Percentiles rank a stretch among this genome's conserved stretches.
phyloP scores from a whole-genome alignment of 1,140 invertebrate species.

The Macrocentrus cingulum region DNA sequence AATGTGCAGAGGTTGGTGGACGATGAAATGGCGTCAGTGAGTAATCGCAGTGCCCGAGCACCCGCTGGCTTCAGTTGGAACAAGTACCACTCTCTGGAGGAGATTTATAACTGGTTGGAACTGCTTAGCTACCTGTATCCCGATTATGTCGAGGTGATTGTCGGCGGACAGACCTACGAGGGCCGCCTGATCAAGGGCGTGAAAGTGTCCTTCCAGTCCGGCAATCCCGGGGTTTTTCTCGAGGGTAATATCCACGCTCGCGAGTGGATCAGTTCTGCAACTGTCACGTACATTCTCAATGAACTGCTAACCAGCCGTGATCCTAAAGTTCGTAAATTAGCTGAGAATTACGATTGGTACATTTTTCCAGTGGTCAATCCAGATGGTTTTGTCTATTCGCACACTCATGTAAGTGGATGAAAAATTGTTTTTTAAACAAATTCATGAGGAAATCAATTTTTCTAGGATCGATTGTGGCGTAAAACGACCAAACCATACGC shows the following conservation, averaged over 20 bases:
- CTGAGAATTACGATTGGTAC: slow-evolving; percentile 69
- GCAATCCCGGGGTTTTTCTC: slow-evolving; percentile 60
- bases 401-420: slow-evolving; percentile 61
- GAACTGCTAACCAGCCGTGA: slow-evolving; percentile 63
- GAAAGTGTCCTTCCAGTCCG: slow-evolving; percentile 57
- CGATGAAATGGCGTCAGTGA: slow-evolving; percentile 29
- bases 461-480: slow-evolving; percentile 72
- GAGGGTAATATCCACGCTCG: slow-evolving; percentile 73
- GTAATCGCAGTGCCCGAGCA: neutral
- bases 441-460: slow-evolving; percentile 17
- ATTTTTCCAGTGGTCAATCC: slow-evolving; percentile 73
- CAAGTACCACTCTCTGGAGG: slow-evolving; percentile 58
- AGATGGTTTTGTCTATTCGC: slow-evolving; percentile 78
- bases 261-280: slow-evolving; percentile 78
- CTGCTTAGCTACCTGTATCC: slow-evolving; percentile 54
- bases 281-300: slow-evolving; percentile 68
- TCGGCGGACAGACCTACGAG: slow-evolving; percentile 63
- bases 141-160: slow-evolving; percentile 57
- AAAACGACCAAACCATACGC: slow-evolving; percentile 67
- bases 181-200: slow-evolving; percentile 65
- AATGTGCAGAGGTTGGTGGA: slow-evolving; percentile 51
- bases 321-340: slow-evolving; percentile 54
- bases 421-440: too few relatives aligned
- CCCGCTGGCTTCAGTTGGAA: slow-evolving; percentile 51
- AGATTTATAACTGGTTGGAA: slow-evolving; percentile 59